Base-by-base conservation (phyloP, 2,888 invertebrate genomes). In the Eupelmus urozonus region DNA sequence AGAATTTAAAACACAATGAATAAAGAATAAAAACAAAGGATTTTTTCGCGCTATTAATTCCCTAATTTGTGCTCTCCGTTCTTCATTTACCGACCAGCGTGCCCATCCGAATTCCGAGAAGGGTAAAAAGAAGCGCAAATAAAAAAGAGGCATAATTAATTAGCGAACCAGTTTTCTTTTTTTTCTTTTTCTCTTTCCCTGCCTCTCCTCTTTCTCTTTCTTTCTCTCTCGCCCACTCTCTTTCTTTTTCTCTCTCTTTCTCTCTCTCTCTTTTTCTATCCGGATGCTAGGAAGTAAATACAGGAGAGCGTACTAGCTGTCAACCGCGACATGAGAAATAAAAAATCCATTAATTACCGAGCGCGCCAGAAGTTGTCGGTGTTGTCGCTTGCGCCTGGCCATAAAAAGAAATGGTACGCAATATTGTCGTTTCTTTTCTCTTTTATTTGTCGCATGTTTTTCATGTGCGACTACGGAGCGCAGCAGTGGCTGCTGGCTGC, bases 291-390 rank as follows among this genome's bases (percentile, higher is more conserved):
- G 11, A 11, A 51, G 27, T 51, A 66, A 66, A 66, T 29, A 29
- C 11, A 18, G 18, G 40, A 66, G 29, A 51, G 23, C 29, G 29
- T 51, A 51, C 11, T 66, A 51, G 51, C 29, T 66, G 65, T 66
- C 65, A 66, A 66, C 51, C 29, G 27, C 18, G 53, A 34, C n/a
- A 66, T 13, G 27, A 51, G 51, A 53, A 66, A 66, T 34, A 53
- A 65, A 65, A 65, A 45, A 25, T 53, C 29, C 53, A 53, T 66
- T 66, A 34, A 66, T 66, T 66, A 66, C n/a, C 53, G 34, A 66
- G 51, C 9, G 45, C 66, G 23, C 53, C 34, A 66, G 34, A 34
- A 53, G 66, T 66, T 66, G 20, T 45, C 45, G 34, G 34, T 45
- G 45, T n/a, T n/a, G n/a, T n/a, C n/a, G n/a, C n/a, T n/a, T n/a